Base-by-base conservation (phyloP, 2,797 vertebrate species). In the Enteromius unitaeniatus region DNA sequence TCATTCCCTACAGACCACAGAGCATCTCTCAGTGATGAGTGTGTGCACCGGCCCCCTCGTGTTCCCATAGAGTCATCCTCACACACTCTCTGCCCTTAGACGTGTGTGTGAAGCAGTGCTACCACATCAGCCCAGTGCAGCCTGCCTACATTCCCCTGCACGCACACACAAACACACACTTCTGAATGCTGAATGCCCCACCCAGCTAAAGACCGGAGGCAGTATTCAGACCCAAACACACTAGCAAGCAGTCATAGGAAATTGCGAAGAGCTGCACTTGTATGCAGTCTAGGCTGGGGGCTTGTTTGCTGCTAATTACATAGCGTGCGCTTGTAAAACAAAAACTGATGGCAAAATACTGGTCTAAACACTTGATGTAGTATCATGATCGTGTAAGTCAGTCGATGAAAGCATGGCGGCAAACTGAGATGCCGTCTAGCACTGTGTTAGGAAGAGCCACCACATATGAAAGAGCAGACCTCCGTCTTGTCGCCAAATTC, bases 71-170 rank as follows among this genome's bases (percentile, higher is more conserved):
- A 86, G 58, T 87, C 83, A 82, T 82, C 68, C 31, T 49, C 53
- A 77, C 47, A 80, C 78, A 72, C 65, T 69, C 81, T 80, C 68
- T 75, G 49, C 10, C 75, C 64, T 58, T 75, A 23, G 65, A 70
- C 53, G 47, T 84, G 82, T 84, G 86, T 79, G 74, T 70, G 65
- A 81, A 82, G 74, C 83, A 78, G 58, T 82, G 62, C 21, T 47
- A 40, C 78, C 82, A 84, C 82, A 86, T 80, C 85, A 82, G 69
- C 58, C 26, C 58, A 49, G 14, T 74, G 31, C 80, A 37, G 60
- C 69, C 77, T 89, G 91, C 90, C 86, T 90, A 91, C 51, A 80
- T 87, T 75, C 72, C 58, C 58, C 89, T 88, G 67, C 53, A 23
- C 21, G 11, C 55, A 34, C 62, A 47, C 40, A 47, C 28, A 68